Conservation (phyloP, 1,140 invertebrate species). For the Wasmannia auropunctata region DNA sequence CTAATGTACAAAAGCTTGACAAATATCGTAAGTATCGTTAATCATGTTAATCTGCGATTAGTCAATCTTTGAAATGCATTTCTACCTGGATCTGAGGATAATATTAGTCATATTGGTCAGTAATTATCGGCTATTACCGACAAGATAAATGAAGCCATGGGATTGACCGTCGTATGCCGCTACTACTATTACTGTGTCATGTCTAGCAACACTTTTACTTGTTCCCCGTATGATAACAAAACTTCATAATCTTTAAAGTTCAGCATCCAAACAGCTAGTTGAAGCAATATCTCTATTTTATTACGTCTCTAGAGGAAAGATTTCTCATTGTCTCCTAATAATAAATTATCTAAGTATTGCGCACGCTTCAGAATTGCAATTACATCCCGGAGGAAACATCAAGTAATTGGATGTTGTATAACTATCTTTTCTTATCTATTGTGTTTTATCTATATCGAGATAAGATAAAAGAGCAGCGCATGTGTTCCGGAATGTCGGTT, state of each 20-base stretch:
- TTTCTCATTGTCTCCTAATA: not conserved
- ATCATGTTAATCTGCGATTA: not conserved
- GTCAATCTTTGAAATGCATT: not conserved
- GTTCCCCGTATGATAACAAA: not conserved
- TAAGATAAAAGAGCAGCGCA: not conserved
- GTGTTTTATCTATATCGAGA: not conserved
- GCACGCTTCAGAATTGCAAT: not conserved
- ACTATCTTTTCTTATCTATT: not conserved
- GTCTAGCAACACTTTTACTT: not conserved
- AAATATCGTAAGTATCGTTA: not conserved
- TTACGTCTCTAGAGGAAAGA: not conserved
- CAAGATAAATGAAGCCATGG: not conserved
- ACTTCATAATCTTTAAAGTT: not conserved
- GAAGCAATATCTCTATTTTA: not conserved
- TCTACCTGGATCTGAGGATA: not conserved
- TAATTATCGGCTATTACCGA: not conserved
- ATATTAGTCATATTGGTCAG: not conserved
- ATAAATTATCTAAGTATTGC: not conserved
- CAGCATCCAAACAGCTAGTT: not conserved
- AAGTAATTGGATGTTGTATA: not conserved
- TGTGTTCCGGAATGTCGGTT: not conserved
- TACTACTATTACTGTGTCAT: not conserved
- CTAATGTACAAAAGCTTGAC: not conserved
- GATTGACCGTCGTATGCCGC: not conserved
- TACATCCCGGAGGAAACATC: not conserved